Base-by-base conservation (phyloP, 2,113 vertebrate species). In the Willisornis vidua region DNA sequence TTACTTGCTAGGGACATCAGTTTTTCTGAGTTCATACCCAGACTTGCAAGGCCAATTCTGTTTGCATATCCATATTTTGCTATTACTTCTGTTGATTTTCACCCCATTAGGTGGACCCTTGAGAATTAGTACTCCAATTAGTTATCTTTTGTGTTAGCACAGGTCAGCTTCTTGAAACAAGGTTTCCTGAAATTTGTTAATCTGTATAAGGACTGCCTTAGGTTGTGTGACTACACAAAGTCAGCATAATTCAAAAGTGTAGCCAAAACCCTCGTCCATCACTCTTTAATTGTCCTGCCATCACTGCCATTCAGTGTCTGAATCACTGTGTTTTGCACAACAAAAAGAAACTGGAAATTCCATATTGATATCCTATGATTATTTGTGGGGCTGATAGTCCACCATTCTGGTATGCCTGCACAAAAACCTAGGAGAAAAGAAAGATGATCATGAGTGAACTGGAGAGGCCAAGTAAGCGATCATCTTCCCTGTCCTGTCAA, bases 161-260 rank as follows among this genome's bases (percentile, higher is more conserved):
- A 73, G 35, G 74, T 96, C 86, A 94, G 66, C 45, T 71, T 86
- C 77, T 85, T 80, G 39, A 96, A 96, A 95, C 84, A 87, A 84
- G 37, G 39, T 70, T 89, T 95, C 67, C 92, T 96, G 87, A 90
- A 92, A 84, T 80, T 78, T 89, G 33, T 91, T 70, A 77, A 4
- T 90, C 66, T 83, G 0, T 2, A 1, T 91, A 77, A 91, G 7
- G 37, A 58, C 67, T 92, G 46, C 37, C 59, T 29, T 77, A 70
- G n/a, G 16, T 72, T 72, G 5, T 59, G 20, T 79, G 62, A 55
- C 62, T 85, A 48, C 28, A 80, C 66, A 74, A 91, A 72, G 45
- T 46, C 78, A 45, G 13, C 10, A 12, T 66, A 62, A 76, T 62
- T 70, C 58, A 76, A 59, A 77, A 88, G 11, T 65, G 22, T 48